phyloP scores from a whole-genome alignment of 2,888 invertebrate species.

The Atethmia centrago region DNA sequence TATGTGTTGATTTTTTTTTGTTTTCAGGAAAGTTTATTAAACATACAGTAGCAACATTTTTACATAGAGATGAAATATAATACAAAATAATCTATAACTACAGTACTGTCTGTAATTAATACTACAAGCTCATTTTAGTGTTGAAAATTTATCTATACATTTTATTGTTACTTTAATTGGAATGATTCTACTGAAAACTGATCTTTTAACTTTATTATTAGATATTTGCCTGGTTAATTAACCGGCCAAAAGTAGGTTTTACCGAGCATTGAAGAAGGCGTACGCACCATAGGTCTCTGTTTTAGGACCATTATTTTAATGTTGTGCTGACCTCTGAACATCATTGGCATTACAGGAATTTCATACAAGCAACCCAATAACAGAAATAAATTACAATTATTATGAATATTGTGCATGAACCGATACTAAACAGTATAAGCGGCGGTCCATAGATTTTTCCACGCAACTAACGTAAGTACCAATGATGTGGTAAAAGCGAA shows the following conservation, averaged over 20 bases:
- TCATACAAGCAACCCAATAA: not conserved
- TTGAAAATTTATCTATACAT: not conserved
- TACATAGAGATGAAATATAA: too few species aligned
- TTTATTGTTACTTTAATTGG: not conserved
- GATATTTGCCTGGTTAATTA: not conserved
- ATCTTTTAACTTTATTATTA: not conserved
- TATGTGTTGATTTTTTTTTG: too few species aligned
- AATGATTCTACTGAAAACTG: not conserved
- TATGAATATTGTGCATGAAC: not conserved
- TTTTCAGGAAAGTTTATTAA: too few species aligned
- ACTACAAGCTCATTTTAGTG: too few species aligned
- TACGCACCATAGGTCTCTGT: conserved; percentile 10
- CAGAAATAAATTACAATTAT: too few species aligned
- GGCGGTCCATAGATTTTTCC: conserved; percentile 3
- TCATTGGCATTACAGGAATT: conserved; percentile 4
- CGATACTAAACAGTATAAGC: not conserved
- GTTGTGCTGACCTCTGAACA: not conserved
- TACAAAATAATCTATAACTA: too few species aligned
- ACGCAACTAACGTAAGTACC: conserved; percentile 4
- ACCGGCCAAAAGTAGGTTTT: conserved; percentile 1
- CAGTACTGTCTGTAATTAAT: too few species aligned
- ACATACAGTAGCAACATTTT: too few species aligned
- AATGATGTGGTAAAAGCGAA: conserved; percentile 15
- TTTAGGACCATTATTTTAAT: conserved; percentile 8
- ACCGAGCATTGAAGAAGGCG: too few species aligned